phyloP scores from a whole-genome alignment of 2,888 invertebrate species.

The Cabera pusaria region DNA sequence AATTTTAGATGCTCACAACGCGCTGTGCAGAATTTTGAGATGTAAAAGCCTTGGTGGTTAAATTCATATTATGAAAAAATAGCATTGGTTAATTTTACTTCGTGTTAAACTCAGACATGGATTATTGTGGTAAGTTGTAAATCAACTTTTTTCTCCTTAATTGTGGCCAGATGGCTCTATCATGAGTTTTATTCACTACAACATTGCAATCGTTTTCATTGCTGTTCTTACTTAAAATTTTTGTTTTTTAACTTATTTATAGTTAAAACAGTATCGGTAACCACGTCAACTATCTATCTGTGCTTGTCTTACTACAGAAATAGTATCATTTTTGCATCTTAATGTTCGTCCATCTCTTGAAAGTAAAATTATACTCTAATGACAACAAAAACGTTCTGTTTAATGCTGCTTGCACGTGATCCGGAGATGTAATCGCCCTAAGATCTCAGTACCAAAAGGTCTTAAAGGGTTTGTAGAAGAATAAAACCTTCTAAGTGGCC shows the following conservation, averaged over 20 bases:
- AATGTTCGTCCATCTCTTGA: slow-evolving; percentile 2
- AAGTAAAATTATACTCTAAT: slow-evolving; percentile 16
- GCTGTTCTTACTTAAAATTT: neutral
- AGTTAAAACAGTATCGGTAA: too few relatives aligned
- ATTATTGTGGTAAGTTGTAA: slow-evolving; percentile 21
- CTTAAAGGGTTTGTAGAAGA: slow-evolving; percentile 8
- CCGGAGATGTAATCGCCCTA: slow-evolving; percentile 11
- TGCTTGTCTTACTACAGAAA: slow-evolving; percentile 1
- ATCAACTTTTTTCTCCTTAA: slow-evolving; percentile 18
- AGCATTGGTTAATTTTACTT: slow-evolving; percentile 8
- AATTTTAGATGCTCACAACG: too few relatives aligned
- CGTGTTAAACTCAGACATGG: slow-evolving; percentile 9
- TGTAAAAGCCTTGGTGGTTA: neutral
- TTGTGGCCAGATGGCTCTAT: slow-evolving; percentile 12
- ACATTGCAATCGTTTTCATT: neutral
- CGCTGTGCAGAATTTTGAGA: too few relatives aligned
- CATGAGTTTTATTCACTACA: slow-evolving; percentile 11
- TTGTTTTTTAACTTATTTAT: neutral
- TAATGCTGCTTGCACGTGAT: slow-evolving; percentile 15
- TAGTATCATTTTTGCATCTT: slow-evolving; percentile 2
- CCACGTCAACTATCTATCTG: too few relatives aligned
- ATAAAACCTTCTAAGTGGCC: slow-evolving; percentile 15
- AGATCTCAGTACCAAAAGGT: slow-evolving; percentile 10
- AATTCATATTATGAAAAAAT: slow-evolving; percentile 3
- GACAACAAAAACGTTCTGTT: slow-evolving; percentile 15